phyloP scores from a whole-genome alignment of 2,888 invertebrate genomes.

The Rhopalosiphum nymphaeae region DNA sequence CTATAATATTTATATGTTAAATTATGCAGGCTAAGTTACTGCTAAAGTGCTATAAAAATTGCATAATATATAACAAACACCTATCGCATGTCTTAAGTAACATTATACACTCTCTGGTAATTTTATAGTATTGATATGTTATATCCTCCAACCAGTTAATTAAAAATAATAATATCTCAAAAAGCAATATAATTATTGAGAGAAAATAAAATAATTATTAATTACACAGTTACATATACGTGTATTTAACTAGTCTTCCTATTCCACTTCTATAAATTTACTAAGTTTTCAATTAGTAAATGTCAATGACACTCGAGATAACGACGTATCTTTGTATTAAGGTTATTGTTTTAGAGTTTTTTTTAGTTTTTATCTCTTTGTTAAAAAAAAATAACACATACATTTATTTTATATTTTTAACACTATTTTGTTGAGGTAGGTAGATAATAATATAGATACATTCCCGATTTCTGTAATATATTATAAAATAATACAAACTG shows the following conservation, averaged over 20 bases:
- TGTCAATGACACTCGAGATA: conserved; percentile 10
- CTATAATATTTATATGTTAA: background rate
- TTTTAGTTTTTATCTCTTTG: background rate
- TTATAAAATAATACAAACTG: too few relatives aligned
- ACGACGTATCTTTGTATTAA: background rate
- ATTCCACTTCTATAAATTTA: background rate
- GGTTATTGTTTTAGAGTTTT: background rate
- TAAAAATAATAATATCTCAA: background rate
- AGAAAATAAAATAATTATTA: background rate
- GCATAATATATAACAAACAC: background rate
- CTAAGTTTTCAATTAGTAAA: background rate
- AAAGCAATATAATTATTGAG: background rate
- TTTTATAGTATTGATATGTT: background rate
- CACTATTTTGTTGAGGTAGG: background rate
- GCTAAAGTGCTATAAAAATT: background rate
- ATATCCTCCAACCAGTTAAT: background rate
- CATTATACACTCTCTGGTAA: background rate
- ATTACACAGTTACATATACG: background rate
- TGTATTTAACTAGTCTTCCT: background rate
- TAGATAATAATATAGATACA: too few relatives aligned
- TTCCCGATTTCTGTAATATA: background rate
- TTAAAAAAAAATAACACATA: background rate
- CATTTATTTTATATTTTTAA: background rate
- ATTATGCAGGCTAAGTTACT: background rate
- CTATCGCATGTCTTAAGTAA: background rate